phyloP scores from a whole-genome alignment of 2,113 vertebrate genomes.

The Aldabrachelys gigantea region DNA sequence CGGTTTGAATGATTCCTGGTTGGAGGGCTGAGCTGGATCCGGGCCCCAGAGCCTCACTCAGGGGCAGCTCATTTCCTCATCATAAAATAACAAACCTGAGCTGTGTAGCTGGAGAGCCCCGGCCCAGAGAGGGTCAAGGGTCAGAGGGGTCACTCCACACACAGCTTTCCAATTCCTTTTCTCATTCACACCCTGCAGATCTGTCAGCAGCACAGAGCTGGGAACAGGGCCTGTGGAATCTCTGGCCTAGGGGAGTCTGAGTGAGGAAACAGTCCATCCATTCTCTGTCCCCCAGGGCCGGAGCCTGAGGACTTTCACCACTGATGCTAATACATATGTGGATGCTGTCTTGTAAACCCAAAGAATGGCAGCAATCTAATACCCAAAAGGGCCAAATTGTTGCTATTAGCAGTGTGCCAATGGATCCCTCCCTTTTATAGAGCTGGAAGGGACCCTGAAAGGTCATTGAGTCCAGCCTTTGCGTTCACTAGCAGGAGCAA shows the following conservation, averaged over 20 bases:
- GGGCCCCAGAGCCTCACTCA: not conserved
- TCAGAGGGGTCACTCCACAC: conserved; percentile 58
- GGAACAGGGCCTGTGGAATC: not conserved
- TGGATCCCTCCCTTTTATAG: not conserved
- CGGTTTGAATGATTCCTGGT: conserved; percentile 29
- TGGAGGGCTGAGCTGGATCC: not conserved
- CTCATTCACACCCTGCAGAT: not conserved
- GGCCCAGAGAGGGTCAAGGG: not conserved
- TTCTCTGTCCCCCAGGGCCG: not conserved
- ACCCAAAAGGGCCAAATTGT: not conserved
- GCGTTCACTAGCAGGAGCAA: too few relatives aligned
- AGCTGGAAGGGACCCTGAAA: too few relatives aligned
- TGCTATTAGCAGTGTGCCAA: not conserved
- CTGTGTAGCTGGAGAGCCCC: not conserved
- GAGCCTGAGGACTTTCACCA: not conserved
- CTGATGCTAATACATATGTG: not conserved
- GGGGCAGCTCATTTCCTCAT: conserved; percentile 57
- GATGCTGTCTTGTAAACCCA: not conserved
- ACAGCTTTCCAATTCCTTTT: conserved; percentile 8
- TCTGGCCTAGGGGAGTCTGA: not conserved
- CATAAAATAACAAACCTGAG: conserved; percentile 66
- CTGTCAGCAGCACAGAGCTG: not conserved
- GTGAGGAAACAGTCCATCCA: not conserved
- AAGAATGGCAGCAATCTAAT: not conserved
- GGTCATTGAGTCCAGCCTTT: too few relatives aligned